Evolutionary conservation across 2,113 vertebrate genomes (phyloP), one percentile per base, ranked within the genome.

Genomic region (Lampris incognitus): DNA sequence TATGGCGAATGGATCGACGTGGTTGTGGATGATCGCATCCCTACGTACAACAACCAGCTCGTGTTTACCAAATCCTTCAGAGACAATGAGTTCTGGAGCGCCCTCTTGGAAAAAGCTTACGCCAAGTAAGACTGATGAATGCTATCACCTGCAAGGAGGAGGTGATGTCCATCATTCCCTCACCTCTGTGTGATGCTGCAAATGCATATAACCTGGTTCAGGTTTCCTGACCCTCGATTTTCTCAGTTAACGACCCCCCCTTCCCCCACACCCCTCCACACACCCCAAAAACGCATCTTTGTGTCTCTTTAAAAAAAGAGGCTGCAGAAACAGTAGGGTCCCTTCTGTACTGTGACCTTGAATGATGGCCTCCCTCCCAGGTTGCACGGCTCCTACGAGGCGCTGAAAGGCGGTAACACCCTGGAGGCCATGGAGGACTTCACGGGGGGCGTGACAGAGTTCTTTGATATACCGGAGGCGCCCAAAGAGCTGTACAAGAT

Each of bases 361-460:
- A 41, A 66, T 61, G 73, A 51, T 49, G 40, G 52, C 74, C n/a
- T 87, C 81, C 88, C 72, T 82, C 67, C 76, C 88, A 99, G 98
- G 90, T 87, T 99, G 69, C 96, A 99, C 5, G 97, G 98, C 0
- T 99, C 98, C 37, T 99, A 99, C 0, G 98, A 99, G 86, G 96
- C 98, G 46, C 94, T 99, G 85, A 99, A 96, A 91, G 98, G 98
- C 54, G 98, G 98, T 2, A 99, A 98, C 78, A 98, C 97, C 6
- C 93, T 98, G 0, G 98, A 99, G 78, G 98, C 98, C 83, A 99
- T 99, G 98, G 98, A 99, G 83, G 98, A 99, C 83, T 99, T 99
- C 90, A 99, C 98, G 0, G 98, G 98, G 74, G 98, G 98, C 66
- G 96, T 99, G 50, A 99, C 98, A 0, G 98, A 99, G 86, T 98